phyloP scores from a whole-genome alignment of 2,113 vertebrate genomes.

The Psilopsiagon aymara region DNA sequence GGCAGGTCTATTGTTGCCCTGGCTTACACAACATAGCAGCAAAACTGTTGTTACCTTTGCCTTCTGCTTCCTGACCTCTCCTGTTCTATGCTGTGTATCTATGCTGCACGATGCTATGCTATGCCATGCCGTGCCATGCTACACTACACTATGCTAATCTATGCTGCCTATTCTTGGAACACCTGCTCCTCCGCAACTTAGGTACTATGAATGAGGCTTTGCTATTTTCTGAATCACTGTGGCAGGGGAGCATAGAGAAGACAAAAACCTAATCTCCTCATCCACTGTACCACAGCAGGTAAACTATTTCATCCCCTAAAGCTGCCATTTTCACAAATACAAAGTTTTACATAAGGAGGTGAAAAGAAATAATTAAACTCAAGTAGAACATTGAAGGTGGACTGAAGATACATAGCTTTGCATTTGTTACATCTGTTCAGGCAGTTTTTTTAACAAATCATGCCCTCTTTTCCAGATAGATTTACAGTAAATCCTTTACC shows the following conservation, averaged over 20 bases:
- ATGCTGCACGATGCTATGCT: neutral
- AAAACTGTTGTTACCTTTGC: neutral
- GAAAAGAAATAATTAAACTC: constrained; percentile 43
- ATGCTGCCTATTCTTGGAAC: neutral
- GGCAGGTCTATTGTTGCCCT: neutral
- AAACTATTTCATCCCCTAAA: neutral
- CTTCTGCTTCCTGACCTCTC: neutral
- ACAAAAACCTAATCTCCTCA: neutral
- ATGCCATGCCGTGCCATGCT: neutral
- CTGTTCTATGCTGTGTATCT: neutral
- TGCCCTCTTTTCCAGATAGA: neutral
- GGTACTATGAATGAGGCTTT: neutral
- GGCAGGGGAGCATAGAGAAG: neutral
- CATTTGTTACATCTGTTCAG: neutral
- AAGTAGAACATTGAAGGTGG: neutral
- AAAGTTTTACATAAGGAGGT: neutral
- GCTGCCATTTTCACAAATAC: neutral
- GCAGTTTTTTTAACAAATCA: neutral
- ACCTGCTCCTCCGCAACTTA: neutral
- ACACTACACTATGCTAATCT: neutral
- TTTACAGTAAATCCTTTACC: neutral
- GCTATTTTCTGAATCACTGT: neutral
- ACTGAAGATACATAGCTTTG: neutral
- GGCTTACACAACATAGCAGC: neutral
- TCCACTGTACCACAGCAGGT: neutral